Evolutionary conservation across 2,797 vertebrate species (phyloP).

Genomic region (Diceros bicornis): DNA sequence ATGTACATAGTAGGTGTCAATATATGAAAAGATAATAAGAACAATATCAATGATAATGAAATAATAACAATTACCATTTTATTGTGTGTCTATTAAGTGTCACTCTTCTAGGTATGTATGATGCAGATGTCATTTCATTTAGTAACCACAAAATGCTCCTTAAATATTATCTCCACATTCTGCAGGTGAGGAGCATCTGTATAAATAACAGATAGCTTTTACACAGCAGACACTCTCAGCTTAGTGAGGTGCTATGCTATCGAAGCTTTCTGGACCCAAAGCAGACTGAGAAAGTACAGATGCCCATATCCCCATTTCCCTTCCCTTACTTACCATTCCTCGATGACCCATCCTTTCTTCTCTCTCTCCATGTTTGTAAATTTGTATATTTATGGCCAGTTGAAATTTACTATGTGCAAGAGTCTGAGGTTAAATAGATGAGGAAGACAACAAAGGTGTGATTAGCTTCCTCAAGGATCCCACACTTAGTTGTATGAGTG

Average conservation of each 20-base stretch:
- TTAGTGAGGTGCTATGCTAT: background rate
- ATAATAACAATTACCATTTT: background rate
- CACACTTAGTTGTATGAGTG: background rate
- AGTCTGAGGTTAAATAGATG: background rate
- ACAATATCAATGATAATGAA: background rate
- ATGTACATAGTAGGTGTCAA: background rate
- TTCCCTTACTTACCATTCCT: too few relatives aligned
- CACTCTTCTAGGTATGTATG: background rate
- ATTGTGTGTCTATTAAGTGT: background rate
- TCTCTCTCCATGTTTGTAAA: background rate
- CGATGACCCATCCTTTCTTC: background rate
- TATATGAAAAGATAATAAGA: background rate
- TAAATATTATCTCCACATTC: background rate
- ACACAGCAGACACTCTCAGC: background rate
- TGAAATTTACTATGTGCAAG: background rate
- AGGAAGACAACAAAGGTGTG: background rate
- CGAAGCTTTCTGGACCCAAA: background rate
- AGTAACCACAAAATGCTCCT: background rate
- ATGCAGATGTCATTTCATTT: background rate
- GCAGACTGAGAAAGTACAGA: background rate
- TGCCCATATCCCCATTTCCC: background rate
- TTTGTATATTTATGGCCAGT: background rate
- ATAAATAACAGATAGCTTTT: background rate
- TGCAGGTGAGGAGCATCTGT: background rate
- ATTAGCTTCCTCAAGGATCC: background rate